phyloP scores from a whole-genome alignment of 1,140 invertebrate species.

The Drosophila bocqueti region DNA sequence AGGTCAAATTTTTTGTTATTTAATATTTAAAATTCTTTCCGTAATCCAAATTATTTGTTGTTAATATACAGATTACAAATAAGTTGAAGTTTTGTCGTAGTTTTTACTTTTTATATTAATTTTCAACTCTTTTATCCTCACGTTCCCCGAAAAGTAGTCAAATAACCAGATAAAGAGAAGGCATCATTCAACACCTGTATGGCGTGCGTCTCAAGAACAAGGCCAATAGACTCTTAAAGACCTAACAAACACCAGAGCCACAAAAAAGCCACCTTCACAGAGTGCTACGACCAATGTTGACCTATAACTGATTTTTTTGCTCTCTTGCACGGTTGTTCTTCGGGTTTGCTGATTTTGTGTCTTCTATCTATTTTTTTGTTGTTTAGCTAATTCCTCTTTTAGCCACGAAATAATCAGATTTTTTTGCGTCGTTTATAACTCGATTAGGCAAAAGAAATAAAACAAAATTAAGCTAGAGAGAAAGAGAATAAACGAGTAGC shows the following conservation, averaged over 20 bases:
- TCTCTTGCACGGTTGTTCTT: slow-evolving; percentile 21
- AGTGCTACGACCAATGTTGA: slow-evolving; percentile 71
- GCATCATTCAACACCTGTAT: slow-evolving; percentile 22
- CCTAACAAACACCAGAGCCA: slow-evolving; percentile 17
- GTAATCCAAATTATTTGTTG: no score
- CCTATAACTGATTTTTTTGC: slow-evolving; percentile 67
- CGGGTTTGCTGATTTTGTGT: slow-evolving; percentile 35
- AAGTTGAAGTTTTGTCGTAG: no score
- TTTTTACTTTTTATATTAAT: not conserved
- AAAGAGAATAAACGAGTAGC: slow-evolving; percentile 35
- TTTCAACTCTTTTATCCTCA: not conserved
- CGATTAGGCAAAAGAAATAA: slow-evolving; percentile 49
- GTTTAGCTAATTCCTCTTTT: slow-evolving; percentile 37
- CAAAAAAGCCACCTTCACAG: slow-evolving; percentile 46
- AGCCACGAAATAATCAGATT: slow-evolving; percentile 37
- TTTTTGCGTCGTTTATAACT: slow-evolving; percentile 53
- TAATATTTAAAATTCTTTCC: no score
- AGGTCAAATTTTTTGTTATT: no score
- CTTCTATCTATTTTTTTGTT: slow-evolving; percentile 40
- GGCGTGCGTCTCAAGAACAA: slow-evolving; percentile 52
- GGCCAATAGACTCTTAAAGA: slow-evolving; percentile 66
- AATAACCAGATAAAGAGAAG: not conserved
- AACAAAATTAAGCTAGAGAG: slow-evolving; percentile 12
- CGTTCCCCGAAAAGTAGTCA: not conserved
- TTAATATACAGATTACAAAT: no score